Conservation (phyloP, 2,797 vertebrate species). For the Nannoperca obscura region DNA sequence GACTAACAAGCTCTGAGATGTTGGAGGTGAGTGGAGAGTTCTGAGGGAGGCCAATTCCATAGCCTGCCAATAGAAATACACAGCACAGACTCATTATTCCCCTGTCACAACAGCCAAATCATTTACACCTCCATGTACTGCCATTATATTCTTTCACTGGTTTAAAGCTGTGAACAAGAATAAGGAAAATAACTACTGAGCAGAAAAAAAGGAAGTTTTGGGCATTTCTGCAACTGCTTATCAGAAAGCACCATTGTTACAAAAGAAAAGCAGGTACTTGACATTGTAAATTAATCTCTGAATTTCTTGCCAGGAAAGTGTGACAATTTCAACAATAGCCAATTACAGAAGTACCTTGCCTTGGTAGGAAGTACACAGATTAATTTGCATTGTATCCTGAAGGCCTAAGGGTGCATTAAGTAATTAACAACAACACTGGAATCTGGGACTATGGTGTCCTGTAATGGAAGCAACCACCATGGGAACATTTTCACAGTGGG, state of each 20-base stretch:
- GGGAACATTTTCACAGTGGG: constrained; percentile 66
- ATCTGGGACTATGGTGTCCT: constrained; percentile 55
- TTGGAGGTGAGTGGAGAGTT: constrained; percentile 96
- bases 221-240: constrained; percentile 3
- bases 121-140: constrained; percentile 3
- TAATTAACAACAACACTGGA: constrained; percentile 73
- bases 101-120: constrained; percentile 12
- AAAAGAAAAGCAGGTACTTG: constrained; percentile 27
- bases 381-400: constrained; percentile 65
- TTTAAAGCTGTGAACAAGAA: background rate
- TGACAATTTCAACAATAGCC: constrained; percentile 50
- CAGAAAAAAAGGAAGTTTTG: constrained; percentile 5
- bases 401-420: constrained; percentile 77
- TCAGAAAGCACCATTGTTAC: constrained; percentile 1
- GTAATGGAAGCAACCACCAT: constrained; percentile 70
- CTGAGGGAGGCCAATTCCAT: constrained; percentile 97
- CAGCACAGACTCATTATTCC: constrained; percentile 15
- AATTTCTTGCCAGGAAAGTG: constrained; percentile 29
- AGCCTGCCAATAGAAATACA: constrained; percentile 84
- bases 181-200: constrained; percentile 8
- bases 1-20: constrained; percentile 96
- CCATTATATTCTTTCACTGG: constrained; percentile 10
- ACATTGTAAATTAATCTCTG: constrained; percentile 20
- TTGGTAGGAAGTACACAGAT: constrained; percentile 43
- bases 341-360: constrained; percentile 65